Evolutionary conservation across 2,113 vertebrate genomes (phyloP).

Genomic region (Paramisgurnus dabryanus): DNA sequence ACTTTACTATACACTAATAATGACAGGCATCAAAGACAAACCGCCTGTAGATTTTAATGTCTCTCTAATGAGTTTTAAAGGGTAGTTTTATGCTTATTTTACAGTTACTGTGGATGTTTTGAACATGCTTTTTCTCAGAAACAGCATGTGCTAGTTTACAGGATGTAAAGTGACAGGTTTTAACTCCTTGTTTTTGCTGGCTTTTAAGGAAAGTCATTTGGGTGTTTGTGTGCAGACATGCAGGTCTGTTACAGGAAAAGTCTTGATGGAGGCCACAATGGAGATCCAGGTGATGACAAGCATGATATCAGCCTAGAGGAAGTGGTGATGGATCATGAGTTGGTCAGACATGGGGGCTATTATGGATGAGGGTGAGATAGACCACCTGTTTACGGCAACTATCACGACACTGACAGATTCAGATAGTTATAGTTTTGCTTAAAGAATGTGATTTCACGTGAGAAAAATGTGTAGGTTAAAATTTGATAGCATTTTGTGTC

Average conservation of each 20-base stretch:
- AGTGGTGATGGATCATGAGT: conserved; percentile 39
- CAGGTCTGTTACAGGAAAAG: conserved; percentile 37
- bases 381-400: conserved; percentile 21
- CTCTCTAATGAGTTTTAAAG: conserved; percentile 52
- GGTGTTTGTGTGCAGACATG: conserved; percentile 21
- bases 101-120: conserved; percentile 42
- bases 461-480: too few species aligned
- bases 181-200: background rate
- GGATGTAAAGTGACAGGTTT: conserved; percentile 29
- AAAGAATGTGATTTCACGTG: background rate
- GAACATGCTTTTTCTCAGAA: conserved; percentile 35
- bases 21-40: conserved; percentile 52
- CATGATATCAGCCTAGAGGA: conserved; percentile 25
- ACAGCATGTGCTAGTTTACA: conserved; percentile 43
- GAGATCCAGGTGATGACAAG: conserved; percentile 39
- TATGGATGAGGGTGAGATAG: conserved; percentile 4
- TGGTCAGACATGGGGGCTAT: conserved; percentile 30
- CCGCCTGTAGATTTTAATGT: conserved; percentile 40
- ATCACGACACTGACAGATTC: background rate
- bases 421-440: background rate
- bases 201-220: background rate
- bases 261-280: background rate
- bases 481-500: too few species aligned
- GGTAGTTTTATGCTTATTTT: conserved; percentile 48
- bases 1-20: conserved; percentile 47